phyloP scores from a whole-genome alignment of 2,888 invertebrate genomes.

The Amiota mariae region DNA sequence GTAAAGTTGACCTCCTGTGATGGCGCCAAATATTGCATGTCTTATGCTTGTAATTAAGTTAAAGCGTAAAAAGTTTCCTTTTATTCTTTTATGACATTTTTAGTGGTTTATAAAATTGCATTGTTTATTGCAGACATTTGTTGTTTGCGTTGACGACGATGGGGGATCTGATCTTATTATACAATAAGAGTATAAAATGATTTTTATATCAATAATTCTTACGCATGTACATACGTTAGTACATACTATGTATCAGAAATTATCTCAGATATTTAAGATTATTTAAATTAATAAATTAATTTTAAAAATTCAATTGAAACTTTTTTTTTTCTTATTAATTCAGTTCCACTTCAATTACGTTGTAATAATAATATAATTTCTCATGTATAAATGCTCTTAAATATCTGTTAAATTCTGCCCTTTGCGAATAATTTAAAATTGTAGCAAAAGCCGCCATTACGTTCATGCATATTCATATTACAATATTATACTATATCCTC shows the following conservation, averaged over 20 bases:
- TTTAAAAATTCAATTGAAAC: not conserved
- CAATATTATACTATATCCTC: no score
- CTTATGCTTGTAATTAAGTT: constrained; percentile 7
- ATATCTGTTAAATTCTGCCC: constrained; percentile 19
- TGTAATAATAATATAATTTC: no score
- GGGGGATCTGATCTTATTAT: not conserved
- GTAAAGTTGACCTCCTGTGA: not conserved
- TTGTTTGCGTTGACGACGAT: not conserved
- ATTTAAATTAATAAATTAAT: no score
- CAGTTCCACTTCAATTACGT: no score
- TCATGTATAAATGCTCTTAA: not conserved
- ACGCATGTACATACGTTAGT: not conserved
- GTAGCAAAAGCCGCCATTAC: not conserved
- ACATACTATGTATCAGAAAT: no score
- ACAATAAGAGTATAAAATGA: no score
- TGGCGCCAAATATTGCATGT: not conserved
- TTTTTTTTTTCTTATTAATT: not conserved
- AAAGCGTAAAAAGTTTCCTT: not conserved
- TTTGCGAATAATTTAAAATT: not conserved
- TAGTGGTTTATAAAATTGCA: constrained; percentile 11
- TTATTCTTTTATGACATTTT: not conserved
- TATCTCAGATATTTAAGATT: no score
- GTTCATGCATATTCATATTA: no score
- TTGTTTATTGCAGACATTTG: not conserved
- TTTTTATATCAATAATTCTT: not conserved